These are phyloP conservation scores for Kryphioiulus occultus DNA, from an alignment of 2,888 invertebrate genomes.

Conservation along the genomic window DNA sequence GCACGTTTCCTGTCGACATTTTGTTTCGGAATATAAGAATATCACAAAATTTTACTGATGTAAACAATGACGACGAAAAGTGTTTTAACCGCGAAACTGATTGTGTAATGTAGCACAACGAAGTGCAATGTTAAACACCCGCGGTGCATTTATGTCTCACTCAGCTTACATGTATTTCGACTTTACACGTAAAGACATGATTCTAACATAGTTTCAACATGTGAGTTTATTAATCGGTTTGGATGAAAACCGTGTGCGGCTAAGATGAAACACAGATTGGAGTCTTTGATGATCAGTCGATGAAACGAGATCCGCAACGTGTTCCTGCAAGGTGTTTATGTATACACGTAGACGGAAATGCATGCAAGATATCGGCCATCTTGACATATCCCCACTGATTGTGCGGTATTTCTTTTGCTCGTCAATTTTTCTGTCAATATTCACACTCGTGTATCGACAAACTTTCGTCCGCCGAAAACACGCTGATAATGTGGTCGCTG, in stretches of 20 bases:
- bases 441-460: constrained; percentile 2
- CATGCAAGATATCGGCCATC: not conserved
- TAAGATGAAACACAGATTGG: constrained; percentile 8
- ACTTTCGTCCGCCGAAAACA: not conserved
- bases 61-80: too few species aligned
- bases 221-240: not conserved
- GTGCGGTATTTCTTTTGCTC: not conserved
- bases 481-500: not conserved
- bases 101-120: too few species aligned
- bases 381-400: constrained; percentile 12
- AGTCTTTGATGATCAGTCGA: not conserved
- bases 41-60: too few species aligned
- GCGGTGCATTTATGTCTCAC: too few species aligned
- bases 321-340: not conserved
- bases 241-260: not conserved
- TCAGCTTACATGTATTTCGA: too few species aligned
- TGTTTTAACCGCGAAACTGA: too few species aligned
- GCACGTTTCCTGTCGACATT: too few species aligned
- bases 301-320: not conserved
- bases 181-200: not conserved
- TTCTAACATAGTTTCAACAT: not conserved
- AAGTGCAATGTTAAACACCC: too few species aligned
- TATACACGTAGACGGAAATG: constrained; percentile 24
- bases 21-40: too few species aligned
- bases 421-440: constrained; percentile 24